Conservation (phyloP, 2,797 vertebrate species). For the Simalia tracyae region DNA sequence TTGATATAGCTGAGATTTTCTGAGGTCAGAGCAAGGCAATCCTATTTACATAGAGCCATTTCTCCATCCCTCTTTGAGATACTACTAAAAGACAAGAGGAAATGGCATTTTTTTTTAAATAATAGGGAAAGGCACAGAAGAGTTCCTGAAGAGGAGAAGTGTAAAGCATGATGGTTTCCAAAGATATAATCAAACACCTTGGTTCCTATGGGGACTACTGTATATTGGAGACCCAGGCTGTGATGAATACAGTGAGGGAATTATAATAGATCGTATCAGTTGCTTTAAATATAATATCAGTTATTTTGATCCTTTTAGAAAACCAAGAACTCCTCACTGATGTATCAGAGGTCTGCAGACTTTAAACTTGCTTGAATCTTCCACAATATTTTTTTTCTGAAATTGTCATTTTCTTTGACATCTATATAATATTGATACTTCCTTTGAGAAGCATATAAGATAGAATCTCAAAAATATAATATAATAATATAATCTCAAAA, state of each 20-base stretch:
- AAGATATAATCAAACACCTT: no score
- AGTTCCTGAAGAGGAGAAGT: neutral
- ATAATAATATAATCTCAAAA: neutral
- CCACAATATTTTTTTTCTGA: neutral
- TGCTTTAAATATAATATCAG: neutral
- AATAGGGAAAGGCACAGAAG: neutral
- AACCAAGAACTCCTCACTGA: neutral
- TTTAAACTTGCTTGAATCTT: neutral
- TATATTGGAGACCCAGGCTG: neutral
- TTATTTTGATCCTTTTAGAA: neutral
- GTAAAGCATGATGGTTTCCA: no score
- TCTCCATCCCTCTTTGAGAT: neutral
- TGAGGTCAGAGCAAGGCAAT: neutral
- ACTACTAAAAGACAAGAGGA: constrained; percentile 5
- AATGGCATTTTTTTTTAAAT: neutral
- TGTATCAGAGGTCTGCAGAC: neutral
- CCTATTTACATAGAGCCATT: neutral
- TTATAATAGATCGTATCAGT: neutral
- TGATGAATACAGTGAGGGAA: neutral
- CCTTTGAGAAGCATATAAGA: neutral
- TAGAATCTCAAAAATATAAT: neutral
- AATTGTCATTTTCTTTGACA: neutral
- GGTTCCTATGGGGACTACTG: no score
- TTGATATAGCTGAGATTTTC: neutral
- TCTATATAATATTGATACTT: neutral